Evolutionary conservation across 2,797 vertebrate genomes (phyloP).

Genomic region (Gobio occitaniae): DNA sequence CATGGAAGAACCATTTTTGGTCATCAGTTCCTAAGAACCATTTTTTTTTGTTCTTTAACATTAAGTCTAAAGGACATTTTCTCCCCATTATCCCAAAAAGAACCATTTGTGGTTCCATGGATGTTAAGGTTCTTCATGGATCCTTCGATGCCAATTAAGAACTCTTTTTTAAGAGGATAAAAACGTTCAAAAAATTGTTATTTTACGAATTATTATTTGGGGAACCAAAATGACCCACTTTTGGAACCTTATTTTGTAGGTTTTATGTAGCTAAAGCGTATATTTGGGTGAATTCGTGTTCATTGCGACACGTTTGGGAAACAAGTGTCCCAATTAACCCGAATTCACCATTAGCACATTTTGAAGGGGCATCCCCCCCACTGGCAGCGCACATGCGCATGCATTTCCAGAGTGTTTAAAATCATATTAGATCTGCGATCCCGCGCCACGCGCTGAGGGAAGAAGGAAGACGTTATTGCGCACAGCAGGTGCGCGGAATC

Average conservation of each 20-base stretch:
- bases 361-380: neutral
- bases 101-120: neutral
- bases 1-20: neutral
- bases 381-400: too few species aligned
- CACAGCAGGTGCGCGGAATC: conserved; percentile 51
- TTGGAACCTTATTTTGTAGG: neutral
- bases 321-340: neutral
- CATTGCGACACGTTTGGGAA: neutral
- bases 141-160: neutral
- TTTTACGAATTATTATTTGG: neutral
- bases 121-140: neutral
- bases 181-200: too few species aligned
- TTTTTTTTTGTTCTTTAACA: neutral
- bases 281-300: neutral
- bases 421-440: neutral
- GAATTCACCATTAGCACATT: neutral
- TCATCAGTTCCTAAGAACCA: neutral
- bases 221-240: neutral
- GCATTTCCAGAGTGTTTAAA: neutral
- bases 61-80: neutral
- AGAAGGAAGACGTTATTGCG: conserved; percentile 23
- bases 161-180: neutral
- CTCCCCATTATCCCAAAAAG: too few species aligned
- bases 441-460: neutral
- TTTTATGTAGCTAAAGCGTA: too few species aligned